phyloP scores from a whole-genome alignment of 2,888 invertebrate genomes.

The Limenitis arthemis region DNA sequence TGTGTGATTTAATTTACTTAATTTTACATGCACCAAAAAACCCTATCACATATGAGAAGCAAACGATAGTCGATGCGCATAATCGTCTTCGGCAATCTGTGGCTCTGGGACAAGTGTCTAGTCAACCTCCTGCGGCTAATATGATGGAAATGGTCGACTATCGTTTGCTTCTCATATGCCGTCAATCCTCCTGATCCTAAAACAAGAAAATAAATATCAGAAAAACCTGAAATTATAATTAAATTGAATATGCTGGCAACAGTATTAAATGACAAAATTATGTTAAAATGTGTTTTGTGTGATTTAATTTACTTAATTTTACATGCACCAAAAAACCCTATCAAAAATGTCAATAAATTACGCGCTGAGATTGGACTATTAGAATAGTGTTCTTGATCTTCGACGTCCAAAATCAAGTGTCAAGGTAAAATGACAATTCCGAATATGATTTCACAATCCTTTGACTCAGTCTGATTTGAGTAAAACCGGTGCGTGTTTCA shows the following conservation, averaged over 20 bases:
- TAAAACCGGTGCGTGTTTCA: conserved; percentile 47
- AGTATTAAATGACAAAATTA: neutral
- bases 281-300: conserved; percentile 1
- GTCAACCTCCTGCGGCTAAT: conserved; percentile 85
- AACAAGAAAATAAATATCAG: conserved; percentile 27
- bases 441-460: conserved; percentile 40
- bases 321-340: conserved; percentile 9
- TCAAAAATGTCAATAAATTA: conserved; percentile 1
- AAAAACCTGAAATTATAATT: neutral
- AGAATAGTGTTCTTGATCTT: conserved; percentile 17
- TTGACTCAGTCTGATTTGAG: conserved; percentile 50
- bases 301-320: conserved; percentile 6
- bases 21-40: conserved; percentile 9
- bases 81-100: conserved; percentile 85
- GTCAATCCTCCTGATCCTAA: conserved; percentile 78
- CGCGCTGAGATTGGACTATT: conserved; percentile 1
- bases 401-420: conserved; percentile 29
- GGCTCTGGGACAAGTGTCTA: conserved; percentile 82
- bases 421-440: conserved; percentile 34
- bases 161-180: conserved; percentile 79
- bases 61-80: conserved; percentile 86
- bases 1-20: conserved; percentile 6
- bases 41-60: no score
- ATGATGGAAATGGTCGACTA: conserved; percentile 94
- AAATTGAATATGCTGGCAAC: neutral